Conservation (phyloP, 1,140 invertebrate genomes). For the Penaeus chinensis region DNA sequence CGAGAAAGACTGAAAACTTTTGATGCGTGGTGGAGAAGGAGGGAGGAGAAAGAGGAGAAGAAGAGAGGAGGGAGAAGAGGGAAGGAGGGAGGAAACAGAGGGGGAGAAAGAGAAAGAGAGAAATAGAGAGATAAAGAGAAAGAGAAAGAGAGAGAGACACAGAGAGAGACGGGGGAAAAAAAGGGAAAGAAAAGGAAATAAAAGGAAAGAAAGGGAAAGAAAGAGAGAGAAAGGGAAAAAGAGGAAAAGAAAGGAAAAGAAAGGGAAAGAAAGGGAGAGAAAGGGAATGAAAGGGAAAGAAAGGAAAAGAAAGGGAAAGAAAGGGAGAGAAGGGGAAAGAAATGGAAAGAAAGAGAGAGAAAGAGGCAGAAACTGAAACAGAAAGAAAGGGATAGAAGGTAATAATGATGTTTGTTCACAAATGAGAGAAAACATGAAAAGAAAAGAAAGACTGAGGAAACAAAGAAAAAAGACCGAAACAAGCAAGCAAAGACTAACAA, state of each 20-base stretch:
- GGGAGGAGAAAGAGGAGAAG: not conserved
- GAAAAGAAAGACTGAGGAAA: slow-evolving; percentile 5
- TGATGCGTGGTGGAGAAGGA: no score
- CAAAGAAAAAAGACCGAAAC: not conserved
- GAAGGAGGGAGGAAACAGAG: not conserved
- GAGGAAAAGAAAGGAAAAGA: not conserved
- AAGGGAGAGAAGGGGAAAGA: not conserved
- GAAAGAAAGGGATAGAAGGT: not conserved
- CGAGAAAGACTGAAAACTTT: no score
- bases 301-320: not conserved
- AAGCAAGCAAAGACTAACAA: not conserved
- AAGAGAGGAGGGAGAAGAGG: not conserved
- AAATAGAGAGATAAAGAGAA: no score
- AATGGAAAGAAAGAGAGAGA: no score
- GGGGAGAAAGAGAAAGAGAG: not conserved
- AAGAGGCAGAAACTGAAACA: not conserved
- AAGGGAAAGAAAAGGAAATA: no score
- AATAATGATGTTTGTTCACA: not conserved
- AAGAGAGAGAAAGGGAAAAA: not conserved
- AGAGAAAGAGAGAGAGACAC: not conserved
- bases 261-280: not conserved
- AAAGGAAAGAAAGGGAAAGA: no score
- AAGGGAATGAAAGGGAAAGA: not conserved
- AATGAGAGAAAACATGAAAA: not conserved
- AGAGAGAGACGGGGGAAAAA: not conserved